Evolutionary conservation across 2,888 invertebrate species (phyloP).

Genomic region (Eustalomyia histrio): DNA sequence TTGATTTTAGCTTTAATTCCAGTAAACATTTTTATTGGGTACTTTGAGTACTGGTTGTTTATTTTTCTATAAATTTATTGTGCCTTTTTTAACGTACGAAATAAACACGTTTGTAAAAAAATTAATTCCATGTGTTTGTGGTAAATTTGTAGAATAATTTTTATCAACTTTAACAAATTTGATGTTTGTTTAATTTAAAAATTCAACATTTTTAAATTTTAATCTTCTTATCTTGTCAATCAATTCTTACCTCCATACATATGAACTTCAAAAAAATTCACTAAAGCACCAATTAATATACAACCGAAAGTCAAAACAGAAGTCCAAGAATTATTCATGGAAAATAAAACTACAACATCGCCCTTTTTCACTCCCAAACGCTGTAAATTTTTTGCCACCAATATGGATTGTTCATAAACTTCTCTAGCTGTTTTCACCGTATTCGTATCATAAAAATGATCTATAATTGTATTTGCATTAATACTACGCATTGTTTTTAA

Average conservation of each 20-base stretch:
- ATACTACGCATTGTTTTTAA: constrained; percentile 45
- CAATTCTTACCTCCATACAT: constrained; percentile 57
- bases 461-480: constrained; percentile 55
- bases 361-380: constrained; percentile 60
- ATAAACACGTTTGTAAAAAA: no score
- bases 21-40: no score
- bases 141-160: no score
- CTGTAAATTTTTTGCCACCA: constrained; percentile 61
- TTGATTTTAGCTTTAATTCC: no score
- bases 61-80: no score
- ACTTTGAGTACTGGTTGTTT: no score
- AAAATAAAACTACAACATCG: constrained; percentile 62
- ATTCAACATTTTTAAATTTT: no score
- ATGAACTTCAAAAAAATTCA: constrained; percentile 65
- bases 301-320: constrained; percentile 65
- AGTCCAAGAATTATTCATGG: constrained; percentile 51
- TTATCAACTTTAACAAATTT: no score
- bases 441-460: constrained; percentile 63
- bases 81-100: no score
- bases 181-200: no score
- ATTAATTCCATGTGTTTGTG: no score
- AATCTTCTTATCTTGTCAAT: no score
- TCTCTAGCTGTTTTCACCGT: constrained; percentile 53
- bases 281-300: constrained; percentile 59
- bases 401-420: constrained; percentile 58